phyloP scores from a whole-genome alignment of 2,888 invertebrate genomes.

The Caenorhabditis panamensis region DNA sequence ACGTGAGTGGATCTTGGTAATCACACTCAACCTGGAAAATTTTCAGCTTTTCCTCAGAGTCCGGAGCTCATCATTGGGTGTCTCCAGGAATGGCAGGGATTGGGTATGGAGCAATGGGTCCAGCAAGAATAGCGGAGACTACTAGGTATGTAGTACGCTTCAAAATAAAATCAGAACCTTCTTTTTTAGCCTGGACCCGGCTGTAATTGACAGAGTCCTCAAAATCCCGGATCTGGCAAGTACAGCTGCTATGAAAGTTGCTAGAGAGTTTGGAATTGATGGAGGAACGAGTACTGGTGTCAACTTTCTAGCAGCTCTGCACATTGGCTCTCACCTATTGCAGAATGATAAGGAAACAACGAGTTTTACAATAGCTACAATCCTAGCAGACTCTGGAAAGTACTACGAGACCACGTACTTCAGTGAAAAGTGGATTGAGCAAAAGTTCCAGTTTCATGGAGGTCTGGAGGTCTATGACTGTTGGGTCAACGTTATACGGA shows the following conservation, averaged over 20 bases:
- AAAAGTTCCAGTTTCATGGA: slow-evolving; percentile 69
- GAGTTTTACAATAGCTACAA: slow-evolving; percentile 57
- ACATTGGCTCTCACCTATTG: slow-evolving; percentile 51
- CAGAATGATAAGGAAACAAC: background rate
- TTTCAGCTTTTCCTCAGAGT: slow-evolving; percentile 57
- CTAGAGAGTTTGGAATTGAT: slow-evolving; percentile 48
- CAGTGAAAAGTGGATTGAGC: slow-evolving; percentile 69
- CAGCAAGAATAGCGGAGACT: slow-evolving; percentile 62
- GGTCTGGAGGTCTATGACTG: slow-evolving; percentile 72
- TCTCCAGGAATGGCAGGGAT: slow-evolving; percentile 70
- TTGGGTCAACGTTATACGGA: slow-evolving; percentile 64
- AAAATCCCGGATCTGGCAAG: slow-evolving; percentile 76
- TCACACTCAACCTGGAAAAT: background rate
- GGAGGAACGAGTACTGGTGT: slow-evolving; percentile 73
- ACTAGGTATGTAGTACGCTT: slow-evolving; percentile 59
- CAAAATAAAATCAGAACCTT: background rate
- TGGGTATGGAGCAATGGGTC: slow-evolving; percentile 65
- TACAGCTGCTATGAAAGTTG: slow-evolving; percentile 74
- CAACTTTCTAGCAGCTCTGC: slow-evolving; percentile 73
- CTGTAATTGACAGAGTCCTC: slow-evolving; percentile 72
- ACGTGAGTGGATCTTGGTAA: slow-evolving; percentile 21
- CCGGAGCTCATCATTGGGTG: slow-evolving; percentile 61
- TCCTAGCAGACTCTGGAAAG: slow-evolving; percentile 67
- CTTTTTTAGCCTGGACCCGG: slow-evolving; percentile 66
- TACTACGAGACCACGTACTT: slow-evolving; percentile 69